A percentile compares a stretch with the other conserved stretches of the same genome.
phyloP scores from a whole-genome alignment of 2,113 vertebrate species.

The Rhinichthys klamathensis region DNA sequence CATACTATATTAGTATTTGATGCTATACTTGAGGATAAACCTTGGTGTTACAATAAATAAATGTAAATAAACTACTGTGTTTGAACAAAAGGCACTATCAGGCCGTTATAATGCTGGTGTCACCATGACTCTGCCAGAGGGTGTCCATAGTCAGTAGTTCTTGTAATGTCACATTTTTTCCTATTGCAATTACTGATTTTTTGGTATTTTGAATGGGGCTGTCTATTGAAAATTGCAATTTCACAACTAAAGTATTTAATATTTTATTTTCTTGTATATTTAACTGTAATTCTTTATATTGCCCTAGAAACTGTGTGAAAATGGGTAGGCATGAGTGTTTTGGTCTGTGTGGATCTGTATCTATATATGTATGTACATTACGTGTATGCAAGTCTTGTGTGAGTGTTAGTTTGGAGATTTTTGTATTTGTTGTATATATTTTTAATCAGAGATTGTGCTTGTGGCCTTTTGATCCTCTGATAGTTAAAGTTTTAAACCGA shows the following conservation, averaged over 20 bases:
- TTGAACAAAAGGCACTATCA: slow-evolving; percentile 3
- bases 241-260: slow-evolving; percentile 52
- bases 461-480: slow-evolving; percentile 44
- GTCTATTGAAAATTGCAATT: slow-evolving; percentile 62
- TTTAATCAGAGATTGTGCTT: slow-evolving; percentile 17
- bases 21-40: neutral
- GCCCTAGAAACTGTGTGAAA: neutral
- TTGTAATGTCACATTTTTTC: slow-evolving; percentile 46
- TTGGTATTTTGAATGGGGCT: slow-evolving; percentile 71
- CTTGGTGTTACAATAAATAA: neutral
- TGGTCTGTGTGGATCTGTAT: slow-evolving; percentile 41
- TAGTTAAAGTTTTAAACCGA: slow-evolving; percentile 28
- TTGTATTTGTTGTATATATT: slow-evolving; percentile 50
- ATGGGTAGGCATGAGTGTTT: slow-evolving; percentile 33
- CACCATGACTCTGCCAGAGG: slow-evolving; percentile 1
- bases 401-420: slow-evolving; percentile 20
- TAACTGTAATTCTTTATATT: slow-evolving; percentile 41
- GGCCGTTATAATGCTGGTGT: neutral
- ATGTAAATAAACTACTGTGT: neutral
- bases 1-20: slow-evolving; percentile 47
- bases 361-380: slow-evolving; percentile 6
- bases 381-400: slow-evolving; percentile 11
- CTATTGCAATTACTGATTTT: slow-evolving; percentile 59
- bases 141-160: slow-evolving; percentile 38
- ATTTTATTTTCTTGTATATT: slow-evolving; percentile 70